Evolutionary conservation across 2,113 vertebrate genomes (phyloP).

Genomic region (Scortum barcoo): DNA sequence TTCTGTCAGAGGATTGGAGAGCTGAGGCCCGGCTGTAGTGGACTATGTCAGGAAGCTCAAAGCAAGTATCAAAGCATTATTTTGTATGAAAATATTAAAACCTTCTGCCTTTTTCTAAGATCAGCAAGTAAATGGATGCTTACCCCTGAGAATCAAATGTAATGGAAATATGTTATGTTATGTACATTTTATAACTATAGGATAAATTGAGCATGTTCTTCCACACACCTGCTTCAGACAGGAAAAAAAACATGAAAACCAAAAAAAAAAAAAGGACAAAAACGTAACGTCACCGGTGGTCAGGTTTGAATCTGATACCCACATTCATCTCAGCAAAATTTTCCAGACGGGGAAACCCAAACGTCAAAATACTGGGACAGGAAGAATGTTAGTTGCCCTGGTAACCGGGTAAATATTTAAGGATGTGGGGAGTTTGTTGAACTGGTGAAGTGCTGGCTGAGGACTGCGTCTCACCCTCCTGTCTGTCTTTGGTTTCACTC

Average conservation of each 20-base stretch:
- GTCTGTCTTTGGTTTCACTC: slow-evolving; percentile 15
- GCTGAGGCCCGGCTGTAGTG: background rate
- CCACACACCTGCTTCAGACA: slow-evolving; percentile 35
- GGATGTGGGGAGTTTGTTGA: slow-evolving; percentile 38
- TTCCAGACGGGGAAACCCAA: slow-evolving; percentile 62
- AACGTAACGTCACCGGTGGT: slow-evolving; percentile 27
- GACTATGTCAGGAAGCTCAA: too few species aligned
- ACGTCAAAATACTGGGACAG: slow-evolving; percentile 40
- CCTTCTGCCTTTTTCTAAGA: too few species aligned
- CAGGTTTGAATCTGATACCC: slow-evolving; percentile 44
- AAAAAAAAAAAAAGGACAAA: slow-evolving; percentile 4
- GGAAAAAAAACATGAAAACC: background rate
- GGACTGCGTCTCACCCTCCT: slow-evolving; percentile 14
- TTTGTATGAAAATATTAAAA: too few species aligned
- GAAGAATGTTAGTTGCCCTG: slow-evolving; percentile 56
- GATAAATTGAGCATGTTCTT: background rate
- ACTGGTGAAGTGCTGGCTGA: slow-evolving; percentile 43
- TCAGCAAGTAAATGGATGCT: too few species aligned
- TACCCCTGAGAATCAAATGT: too few species aligned
- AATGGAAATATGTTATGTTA: too few species aligned
- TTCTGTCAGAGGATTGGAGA: background rate
- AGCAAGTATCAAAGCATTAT: too few species aligned
- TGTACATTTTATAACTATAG: too few species aligned
- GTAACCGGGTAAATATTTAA: slow-evolving; percentile 70
- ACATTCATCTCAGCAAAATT: slow-evolving; percentile 39